Evolutionary conservation across 2,888 invertebrate species (phyloP).

Genomic region (Epicampocera succincta): DNA sequence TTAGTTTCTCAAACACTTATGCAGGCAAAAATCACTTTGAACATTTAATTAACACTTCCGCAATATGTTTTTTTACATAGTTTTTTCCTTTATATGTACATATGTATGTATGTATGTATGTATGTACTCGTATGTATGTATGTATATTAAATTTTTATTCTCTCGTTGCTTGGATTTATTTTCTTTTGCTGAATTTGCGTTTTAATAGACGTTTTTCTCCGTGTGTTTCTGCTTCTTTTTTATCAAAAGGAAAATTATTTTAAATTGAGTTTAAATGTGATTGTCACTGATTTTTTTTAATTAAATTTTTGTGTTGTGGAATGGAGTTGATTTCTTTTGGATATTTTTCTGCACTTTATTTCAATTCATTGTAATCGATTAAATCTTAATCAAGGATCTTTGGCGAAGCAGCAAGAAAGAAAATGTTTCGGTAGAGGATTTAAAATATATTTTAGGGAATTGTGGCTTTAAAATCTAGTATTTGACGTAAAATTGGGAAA

Average conservation of each 20-base stretch:
- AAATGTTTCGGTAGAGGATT: neutral
- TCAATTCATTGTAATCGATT: constrained; percentile 41
- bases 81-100: constrained; percentile 23
- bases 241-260: constrained; percentile 49
- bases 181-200: constrained; percentile 34
- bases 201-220: neutral
- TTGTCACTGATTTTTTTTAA: constrained; percentile 48
- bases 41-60: constrained; percentile 70
- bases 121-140: too few relatives aligned
- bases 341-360: constrained; percentile 27
- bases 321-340: constrained; percentile 3
- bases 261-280: constrained; percentile 56
- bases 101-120: too few relatives aligned
- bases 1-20: constrained; percentile 25
- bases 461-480: neutral
- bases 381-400: constrained; percentile 53
- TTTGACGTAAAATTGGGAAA: too few relatives aligned
- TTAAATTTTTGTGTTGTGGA: neutral
- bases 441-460: neutral
- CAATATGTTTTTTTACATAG: constrained; percentile 52
- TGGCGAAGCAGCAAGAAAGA: too few relatives aligned
- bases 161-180: constrained; percentile 60
- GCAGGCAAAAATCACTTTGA: constrained; percentile 64
- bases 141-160: constrained; percentile 49
- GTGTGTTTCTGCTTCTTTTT: constrained; percentile 22